Evolutionary conservation across 2,797 vertebrate species (phyloP), one percentile per base, ranked within the genome.

Genomic region (Zenarchopterus dispar): DNA sequence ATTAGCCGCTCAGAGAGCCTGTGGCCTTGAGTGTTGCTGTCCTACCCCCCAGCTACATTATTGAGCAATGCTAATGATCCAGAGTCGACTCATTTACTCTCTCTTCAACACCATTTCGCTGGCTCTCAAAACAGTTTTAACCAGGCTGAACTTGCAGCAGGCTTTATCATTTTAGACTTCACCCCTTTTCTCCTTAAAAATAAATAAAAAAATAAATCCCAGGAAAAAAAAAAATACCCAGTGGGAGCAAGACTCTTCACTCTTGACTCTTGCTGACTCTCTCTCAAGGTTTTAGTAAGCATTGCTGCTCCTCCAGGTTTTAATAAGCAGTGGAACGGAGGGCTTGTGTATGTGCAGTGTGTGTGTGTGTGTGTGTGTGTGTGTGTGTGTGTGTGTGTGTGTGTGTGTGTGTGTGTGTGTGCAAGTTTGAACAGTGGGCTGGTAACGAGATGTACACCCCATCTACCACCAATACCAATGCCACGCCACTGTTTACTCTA

Each of bases 21-120:
- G 68, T 88, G 91, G 91, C 93, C 92, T 93, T 93, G 91, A 88
- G 86, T 84, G 82, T 65, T 77, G 79, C 61, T 77, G 88, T 90
- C 89, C 89, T 92, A 87, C 91, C 91, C 90, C 78, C 89, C 71
- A 91, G 91, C 92, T 91, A 91, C 86, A 91, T 88, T 92, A 93
- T 92, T 93, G 91, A 92, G 89, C 90, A 86, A 92, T 93, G 91
- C 91, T 93, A 93, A 94, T 92, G 90, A 92, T 83, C 70, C 81
- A 44, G 73, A 59, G 86, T 87, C 81, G 21, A 85, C 87, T 92
- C 90, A 90, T 92, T 91, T 91, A 90, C 90, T 90, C 86, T 78
- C 82, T 88, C 86, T 87, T 91, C 80, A 87, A 80, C 86, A 82
- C 80, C 76, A 77, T 91, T 89, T 86, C 72, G 31, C 73, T 51